phyloP scores from a whole-genome alignment of 2,888 invertebrate species.

The Notodonta dromedarius region DNA sequence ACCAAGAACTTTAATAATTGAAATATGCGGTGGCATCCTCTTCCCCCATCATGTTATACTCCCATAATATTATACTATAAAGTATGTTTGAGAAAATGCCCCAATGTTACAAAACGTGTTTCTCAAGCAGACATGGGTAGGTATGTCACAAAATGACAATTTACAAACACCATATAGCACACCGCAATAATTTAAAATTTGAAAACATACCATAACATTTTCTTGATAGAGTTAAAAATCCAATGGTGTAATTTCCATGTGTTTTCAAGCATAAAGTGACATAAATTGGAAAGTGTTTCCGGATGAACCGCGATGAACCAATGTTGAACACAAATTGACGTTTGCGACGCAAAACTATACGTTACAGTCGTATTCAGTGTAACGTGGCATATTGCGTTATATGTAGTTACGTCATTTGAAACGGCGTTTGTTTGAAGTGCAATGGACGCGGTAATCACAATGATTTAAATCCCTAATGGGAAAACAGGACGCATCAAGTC shows the following conservation, averaged over 20 bases:
- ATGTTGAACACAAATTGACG: constrained; percentile 63
- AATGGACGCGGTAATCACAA: too few relatives aligned
- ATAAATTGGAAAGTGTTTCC: constrained; percentile 76
- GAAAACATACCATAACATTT: not conserved
- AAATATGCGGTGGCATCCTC: too few relatives aligned
- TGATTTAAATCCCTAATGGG: too few relatives aligned
- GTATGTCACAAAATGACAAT: not conserved
- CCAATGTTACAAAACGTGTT: not conserved
- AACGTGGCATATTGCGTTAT: constrained; percentile 22
- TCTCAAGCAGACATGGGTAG: not conserved
- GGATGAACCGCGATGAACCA: constrained; percentile 45
- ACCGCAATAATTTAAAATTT: not conserved
- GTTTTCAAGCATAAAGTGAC: constrained; percentile 60
- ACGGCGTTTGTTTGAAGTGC: not conserved
- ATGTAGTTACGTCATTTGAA: not conserved
- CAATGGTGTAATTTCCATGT: constrained; percentile 25
- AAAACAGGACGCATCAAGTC: too few relatives aligned
- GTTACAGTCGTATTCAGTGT: constrained; percentile 42
- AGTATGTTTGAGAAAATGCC: not conserved
- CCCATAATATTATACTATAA: not conserved
- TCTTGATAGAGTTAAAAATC: constrained; percentile 10
- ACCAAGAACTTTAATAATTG: too few relatives aligned
- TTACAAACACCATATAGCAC: not conserved
- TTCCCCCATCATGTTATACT: too few relatives aligned
- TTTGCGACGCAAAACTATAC: constrained; percentile 43